These are phyloP conservation scores for Galaxias olidus DNA, from an alignment of 2,797 vertebrate species.

Conservation along the genomic window DNA sequence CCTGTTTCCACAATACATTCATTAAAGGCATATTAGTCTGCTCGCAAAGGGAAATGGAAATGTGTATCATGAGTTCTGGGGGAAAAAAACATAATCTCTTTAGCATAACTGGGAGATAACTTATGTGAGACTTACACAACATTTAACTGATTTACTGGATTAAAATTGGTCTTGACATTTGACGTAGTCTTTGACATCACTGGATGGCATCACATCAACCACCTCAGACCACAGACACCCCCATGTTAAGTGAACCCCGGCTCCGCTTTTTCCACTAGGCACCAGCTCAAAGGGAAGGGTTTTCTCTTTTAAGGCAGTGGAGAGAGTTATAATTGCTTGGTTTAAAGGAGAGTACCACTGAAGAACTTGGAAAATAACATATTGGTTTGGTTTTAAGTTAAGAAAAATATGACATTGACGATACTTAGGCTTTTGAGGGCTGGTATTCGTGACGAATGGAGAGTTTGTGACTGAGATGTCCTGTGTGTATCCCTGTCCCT, in stretches of 20 bases:
- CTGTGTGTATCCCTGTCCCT: not conserved
- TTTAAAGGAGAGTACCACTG: no score
- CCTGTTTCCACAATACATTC: constrained; percentile 14
- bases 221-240: no score
- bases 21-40: constrained; percentile 39
- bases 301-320: not conserved
- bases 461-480: not conserved
- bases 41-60: constrained; percentile 47
- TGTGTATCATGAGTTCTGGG: constrained; percentile 50
- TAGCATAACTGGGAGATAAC: constrained; percentile 46
- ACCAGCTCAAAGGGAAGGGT: not conserved
- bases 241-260: no score
- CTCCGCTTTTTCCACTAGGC: no score
- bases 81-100: constrained; percentile 34
- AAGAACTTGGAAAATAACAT: not conserved
- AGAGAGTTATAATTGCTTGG: not conserved
- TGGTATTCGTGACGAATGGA: not conserved
- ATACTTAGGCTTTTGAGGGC: not conserved
- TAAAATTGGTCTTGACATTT: no score
- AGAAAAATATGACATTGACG: not conserved
- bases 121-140: constrained; percentile 34
- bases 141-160: no score
- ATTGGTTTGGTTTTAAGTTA: not conserved
- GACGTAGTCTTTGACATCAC: no score
- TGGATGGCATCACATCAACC: no score